A percentile compares a stretch with the other conserved stretches of the same genome.
Evolutionary conservation across 2,888 invertebrate genomes (phyloP).

Genomic region (Acanthacorydalis orientalis): DNA sequence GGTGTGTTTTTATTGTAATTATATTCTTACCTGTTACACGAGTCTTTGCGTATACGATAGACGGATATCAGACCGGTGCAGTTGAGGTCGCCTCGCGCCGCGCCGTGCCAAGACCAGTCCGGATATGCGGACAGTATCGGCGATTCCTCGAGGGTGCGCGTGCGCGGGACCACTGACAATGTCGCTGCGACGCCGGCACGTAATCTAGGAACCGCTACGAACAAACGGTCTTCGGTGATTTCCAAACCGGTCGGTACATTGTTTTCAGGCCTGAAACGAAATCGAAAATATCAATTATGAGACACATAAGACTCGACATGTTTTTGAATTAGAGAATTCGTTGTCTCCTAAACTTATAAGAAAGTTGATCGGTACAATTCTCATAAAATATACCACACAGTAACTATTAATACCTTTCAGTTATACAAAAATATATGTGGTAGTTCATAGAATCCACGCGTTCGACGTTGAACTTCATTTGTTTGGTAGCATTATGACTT

Average conservation of each 20-base stretch:
- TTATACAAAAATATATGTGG: no score
- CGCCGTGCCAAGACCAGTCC: conserved; percentile 47
- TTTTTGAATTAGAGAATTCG: no score
- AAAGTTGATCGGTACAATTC: no score
- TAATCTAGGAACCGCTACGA: conserved; percentile 58
- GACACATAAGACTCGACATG: no score
- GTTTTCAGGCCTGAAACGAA: conserved; percentile 47
- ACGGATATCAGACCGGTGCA: conserved; percentile 65
- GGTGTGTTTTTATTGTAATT: neutral
- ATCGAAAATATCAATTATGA: no score
- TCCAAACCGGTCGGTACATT: conserved; percentile 63
- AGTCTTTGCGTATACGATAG: conserved; percentile 56
- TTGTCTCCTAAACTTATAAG: no score
- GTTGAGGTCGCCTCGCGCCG: conserved; percentile 50
- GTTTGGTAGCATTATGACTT: no score
- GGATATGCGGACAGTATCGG: conserved; percentile 40
- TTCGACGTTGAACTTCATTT: no score
- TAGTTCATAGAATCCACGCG: no score
- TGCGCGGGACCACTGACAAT: conserved; percentile 47
- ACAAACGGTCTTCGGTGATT: conserved; percentile 51
- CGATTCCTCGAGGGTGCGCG: conserved; percentile 44
- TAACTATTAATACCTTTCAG: no score
- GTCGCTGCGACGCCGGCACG: conserved; percentile 63
- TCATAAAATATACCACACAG: no score
- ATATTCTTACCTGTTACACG: conserved; percentile 49